A percentile compares a stretch with the other conserved stretches of the same genome.
Evolutionary conservation across 2,113 vertebrate genomes (phyloP).

Genomic region (Corvus moneduloides): DNA sequence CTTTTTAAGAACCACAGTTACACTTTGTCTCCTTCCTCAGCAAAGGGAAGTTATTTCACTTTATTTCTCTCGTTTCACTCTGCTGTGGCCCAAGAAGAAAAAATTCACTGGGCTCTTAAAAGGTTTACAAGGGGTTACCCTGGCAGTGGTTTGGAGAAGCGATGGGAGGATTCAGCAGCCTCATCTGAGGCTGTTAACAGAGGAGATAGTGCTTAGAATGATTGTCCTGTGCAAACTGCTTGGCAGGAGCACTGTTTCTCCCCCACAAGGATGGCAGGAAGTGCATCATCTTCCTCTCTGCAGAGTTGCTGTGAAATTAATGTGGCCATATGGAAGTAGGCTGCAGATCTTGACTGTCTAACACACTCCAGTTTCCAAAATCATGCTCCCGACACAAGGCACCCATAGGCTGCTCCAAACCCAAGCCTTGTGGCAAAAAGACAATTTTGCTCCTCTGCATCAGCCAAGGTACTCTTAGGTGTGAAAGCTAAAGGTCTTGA

Average conservation of each 20-base stretch:
- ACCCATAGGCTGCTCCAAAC: conserved; percentile 6
- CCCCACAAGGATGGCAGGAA: conserved; percentile 22
- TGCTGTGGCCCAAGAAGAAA: not conserved
- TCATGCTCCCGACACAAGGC: not conserved
- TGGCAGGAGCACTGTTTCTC: not conserved
- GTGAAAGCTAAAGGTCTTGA: conserved; percentile 22
- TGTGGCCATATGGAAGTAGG: conserved; percentile 53
- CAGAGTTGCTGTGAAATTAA: not conserved
- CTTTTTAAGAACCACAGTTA: not conserved
- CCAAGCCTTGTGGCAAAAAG: not conserved
- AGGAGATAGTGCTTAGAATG: not conserved
- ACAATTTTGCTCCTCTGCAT: not conserved
- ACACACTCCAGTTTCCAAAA: conserved; percentile 38
- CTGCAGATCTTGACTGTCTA: conserved; percentile 54
- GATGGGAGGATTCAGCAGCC: not conserved
- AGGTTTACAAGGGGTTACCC: not conserved
- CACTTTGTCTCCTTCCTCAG: not conserved
- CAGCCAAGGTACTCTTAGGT: not conserved
- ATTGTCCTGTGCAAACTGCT: not conserved
- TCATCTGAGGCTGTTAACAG: not conserved
- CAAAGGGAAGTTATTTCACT: not conserved
- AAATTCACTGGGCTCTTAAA: not conserved
- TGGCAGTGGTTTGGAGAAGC: not conserved
- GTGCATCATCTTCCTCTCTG: not conserved
- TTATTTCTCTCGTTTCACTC: not conserved